phyloP scores from a whole-genome alignment of 1,140 invertebrate species.

The Halictus rubicundus region DNA sequence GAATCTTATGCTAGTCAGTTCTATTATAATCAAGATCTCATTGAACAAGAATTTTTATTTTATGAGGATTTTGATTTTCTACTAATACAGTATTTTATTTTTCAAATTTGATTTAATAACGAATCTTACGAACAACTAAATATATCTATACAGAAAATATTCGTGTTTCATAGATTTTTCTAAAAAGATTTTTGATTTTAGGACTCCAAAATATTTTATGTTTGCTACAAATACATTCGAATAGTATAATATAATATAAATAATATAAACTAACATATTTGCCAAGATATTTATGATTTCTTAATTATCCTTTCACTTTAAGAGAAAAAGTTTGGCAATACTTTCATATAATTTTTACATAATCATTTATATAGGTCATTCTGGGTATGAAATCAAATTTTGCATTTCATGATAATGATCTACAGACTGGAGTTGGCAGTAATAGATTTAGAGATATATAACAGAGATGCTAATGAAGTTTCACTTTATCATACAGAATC shows the following conservation, averaged over 20 bases:
- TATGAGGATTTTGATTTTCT: neutral
- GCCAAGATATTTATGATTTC: neutral
- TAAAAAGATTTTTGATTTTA: no score
- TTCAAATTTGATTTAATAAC: no score
- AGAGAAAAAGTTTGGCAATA: neutral
- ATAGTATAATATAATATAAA: no score
- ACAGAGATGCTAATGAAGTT: slow-evolving; percentile 45
- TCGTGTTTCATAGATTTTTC: no score
- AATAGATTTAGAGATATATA: slow-evolving; percentile 22
- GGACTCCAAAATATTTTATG: no score
- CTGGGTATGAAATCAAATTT: neutral
- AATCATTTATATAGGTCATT: neutral
- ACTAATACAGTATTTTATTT: no score
- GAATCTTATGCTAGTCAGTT: neutral
- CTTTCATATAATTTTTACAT: neutral
- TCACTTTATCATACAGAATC: slow-evolving; percentile 38
- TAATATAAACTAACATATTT: neutral
- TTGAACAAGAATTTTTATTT: neutral
- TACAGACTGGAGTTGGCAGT: neutral
- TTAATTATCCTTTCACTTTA: neutral
- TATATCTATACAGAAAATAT: no score
- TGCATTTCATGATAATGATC: neutral
- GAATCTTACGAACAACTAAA: no score
- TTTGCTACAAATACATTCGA: no score
- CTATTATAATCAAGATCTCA: slow-evolving; percentile 2